Evolutionary conservation across 2,888 invertebrate species (phyloP).

Genomic region (Drosophila algonquin): DNA sequence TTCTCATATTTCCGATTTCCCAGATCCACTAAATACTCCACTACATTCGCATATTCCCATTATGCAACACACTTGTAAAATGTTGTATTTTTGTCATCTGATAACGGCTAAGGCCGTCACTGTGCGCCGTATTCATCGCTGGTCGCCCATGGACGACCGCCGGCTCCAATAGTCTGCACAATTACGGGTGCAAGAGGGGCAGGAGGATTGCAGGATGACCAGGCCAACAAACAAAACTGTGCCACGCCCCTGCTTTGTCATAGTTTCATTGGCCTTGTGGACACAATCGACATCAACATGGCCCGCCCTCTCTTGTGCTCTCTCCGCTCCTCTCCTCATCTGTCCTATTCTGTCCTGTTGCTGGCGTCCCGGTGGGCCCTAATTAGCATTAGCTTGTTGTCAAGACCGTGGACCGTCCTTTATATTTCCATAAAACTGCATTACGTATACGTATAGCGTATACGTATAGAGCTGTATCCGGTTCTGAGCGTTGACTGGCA

Average conservation of each 20-base stretch:
- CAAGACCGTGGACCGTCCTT: constrained; percentile 6
- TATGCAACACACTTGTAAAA: too few species aligned
- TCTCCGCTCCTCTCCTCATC: not conserved
- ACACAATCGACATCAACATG: constrained; percentile 17
- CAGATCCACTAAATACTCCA: too few species aligned
- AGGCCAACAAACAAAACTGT: constrained; percentile 12
- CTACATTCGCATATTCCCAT: too few species aligned
- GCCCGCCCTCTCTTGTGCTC: not conserved
- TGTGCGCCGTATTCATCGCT: not conserved
- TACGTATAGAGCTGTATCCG: constrained; percentile 18
- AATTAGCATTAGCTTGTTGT: constrained; percentile 60
- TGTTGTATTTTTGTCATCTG: too few species aligned
- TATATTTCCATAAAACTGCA: constrained; percentile 23
- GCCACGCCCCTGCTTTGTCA: constrained; percentile 15
- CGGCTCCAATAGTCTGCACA: constrained; percentile 35
- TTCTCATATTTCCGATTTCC: too few species aligned
- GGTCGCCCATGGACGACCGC: not conserved
- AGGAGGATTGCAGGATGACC: constrained; percentile 29
- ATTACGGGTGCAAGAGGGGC: constrained; percentile 22
- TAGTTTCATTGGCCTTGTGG: constrained; percentile 10
- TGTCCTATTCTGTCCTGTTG: constrained; percentile 22
- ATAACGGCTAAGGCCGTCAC: not conserved
- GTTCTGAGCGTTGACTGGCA: constrained; percentile 6
- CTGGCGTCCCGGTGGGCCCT: constrained; percentile 18
- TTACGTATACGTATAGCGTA: constrained; percentile 32